Base-by-base conservation (phyloP, 2,797 vertebrate genomes). In the Dromococcyx pavoninus region DNA sequence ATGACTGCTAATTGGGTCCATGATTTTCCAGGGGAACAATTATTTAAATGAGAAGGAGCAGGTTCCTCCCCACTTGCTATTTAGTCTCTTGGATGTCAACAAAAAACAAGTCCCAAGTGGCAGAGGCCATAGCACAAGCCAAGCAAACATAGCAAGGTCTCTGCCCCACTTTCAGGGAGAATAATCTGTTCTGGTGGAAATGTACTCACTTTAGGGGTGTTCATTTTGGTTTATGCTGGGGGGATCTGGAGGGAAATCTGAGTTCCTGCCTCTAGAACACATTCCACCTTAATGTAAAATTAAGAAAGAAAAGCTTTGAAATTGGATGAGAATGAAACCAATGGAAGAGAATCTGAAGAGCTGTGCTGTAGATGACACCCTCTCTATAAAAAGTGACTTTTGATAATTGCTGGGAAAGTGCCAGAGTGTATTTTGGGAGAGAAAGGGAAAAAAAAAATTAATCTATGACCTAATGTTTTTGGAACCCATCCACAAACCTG, bases 381-480 rank as follows among this genome's bases (percentile, higher is more conserved):
- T 86, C 16, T 22, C 89, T 93, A 70, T 96, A 93, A 96, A 96
- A 97, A 95, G 84, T 91, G 91, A 91, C 94, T 95, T 96, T 90
- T 96, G 92, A 94, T 96, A 97, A 97, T 96, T 86, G 67, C 94
- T 97, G 96, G 97, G 93, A 90, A 95, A 92, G 62, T 74, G 93
- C 94, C 70, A 10, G 72, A 53, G 64, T 75, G 69, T 96, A 96
- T 95, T 97, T 94, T 95, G 91, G 85, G 90, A 81, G 76, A 62
- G 66, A 57, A 9, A 7, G 10, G 2, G 0, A 37, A 50, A 28
- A 85, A 53, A 97, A 88, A 82, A 76, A 64, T 89, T 89, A 70
- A 82, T 84, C 91, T 84, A 95, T 98, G 97, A 98, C 91, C 91
- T 97, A 95, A 97, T 96, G 91, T 60, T 96, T 96, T 96, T 98